These are phyloP conservation scores for Sylvilagus bachmani DNA, from an alignment of 2,113 vertebrate species.

Conservation along the genomic window DNA sequence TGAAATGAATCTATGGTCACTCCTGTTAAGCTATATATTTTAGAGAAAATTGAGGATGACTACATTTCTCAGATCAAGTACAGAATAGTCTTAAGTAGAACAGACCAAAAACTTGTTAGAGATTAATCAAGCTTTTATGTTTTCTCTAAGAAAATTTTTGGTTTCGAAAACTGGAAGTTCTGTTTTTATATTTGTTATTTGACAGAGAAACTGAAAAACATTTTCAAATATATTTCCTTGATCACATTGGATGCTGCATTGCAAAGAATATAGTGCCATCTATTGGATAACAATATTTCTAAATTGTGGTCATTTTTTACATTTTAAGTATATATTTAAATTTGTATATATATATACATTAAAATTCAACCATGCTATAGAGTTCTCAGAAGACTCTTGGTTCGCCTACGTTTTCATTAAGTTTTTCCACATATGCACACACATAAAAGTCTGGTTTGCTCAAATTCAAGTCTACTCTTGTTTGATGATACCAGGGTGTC, in stretches of 20 bases:
- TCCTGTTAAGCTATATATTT: constrained; percentile 69
- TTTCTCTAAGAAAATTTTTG: constrained; percentile 67
- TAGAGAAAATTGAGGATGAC: constrained; percentile 66
- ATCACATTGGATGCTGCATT: constrained; percentile 36
- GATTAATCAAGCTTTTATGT: constrained; percentile 36
- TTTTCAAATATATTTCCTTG: constrained; percentile 61
- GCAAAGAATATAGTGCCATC: constrained; percentile 83
- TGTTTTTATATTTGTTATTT: constrained; percentile 55
- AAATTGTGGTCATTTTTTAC: background rate
- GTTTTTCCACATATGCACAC: background rate
- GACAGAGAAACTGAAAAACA: constrained; percentile 75
- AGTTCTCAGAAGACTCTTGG: background rate
- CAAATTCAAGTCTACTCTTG: no score
- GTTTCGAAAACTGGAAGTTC: constrained; percentile 64
- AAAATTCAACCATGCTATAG: background rate
- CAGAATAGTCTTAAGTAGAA: constrained; percentile 70
- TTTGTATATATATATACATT: no score
- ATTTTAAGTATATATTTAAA: background rate
- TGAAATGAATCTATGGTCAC: constrained; percentile 58
- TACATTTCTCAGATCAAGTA: constrained; percentile 45
- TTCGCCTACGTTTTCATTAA: background rate
- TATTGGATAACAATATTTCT: constrained; percentile 71
- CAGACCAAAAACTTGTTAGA: constrained; percentile 73
- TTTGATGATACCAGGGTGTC: background rate
- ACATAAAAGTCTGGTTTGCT: background rate